A percentile compares a stretch with the other conserved stretches of the same genome.
Evolutionary conservation across 2,888 invertebrate genomes (phyloP).

Genomic region (Coelogynopora nodosa): DNA sequence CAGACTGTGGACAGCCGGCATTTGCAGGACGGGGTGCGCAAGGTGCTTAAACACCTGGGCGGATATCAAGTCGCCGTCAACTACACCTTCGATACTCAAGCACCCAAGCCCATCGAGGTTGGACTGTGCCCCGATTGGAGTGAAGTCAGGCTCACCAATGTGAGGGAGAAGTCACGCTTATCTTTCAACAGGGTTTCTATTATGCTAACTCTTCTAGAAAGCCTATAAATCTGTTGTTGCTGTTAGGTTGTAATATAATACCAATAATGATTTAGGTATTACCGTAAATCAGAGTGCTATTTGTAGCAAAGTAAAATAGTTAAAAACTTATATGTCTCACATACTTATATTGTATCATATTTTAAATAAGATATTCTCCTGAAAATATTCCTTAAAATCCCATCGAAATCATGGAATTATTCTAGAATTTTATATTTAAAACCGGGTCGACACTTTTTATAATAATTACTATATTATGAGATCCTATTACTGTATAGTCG

Average conservation of each 20-base stretch:
- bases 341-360: no score
- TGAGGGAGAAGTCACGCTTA: no score
- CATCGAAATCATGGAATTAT: no score
- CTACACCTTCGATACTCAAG: slow-evolving; percentile 43
- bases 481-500: no score
- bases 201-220: neutral
- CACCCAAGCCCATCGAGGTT: neutral
- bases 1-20: neutral
- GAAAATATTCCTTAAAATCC: no score
- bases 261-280: neutral
- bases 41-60: neutral
- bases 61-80: neutral
- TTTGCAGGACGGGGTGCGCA: neutral
- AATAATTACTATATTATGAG: no score
- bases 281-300: no score
- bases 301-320: no score
- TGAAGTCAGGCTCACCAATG: neutral
- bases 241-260: neutral
- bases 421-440: no score
- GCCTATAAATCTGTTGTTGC: neutral
- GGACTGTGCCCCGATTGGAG: neutral
- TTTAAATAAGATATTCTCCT: no score
- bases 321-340: no score
- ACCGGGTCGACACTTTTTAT: no score
- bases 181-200: neutral